These are phyloP conservation scores for Arctia plantaginis DNA, from an alignment of 2,888 invertebrate species.

Conservation along the genomic window DNA sequence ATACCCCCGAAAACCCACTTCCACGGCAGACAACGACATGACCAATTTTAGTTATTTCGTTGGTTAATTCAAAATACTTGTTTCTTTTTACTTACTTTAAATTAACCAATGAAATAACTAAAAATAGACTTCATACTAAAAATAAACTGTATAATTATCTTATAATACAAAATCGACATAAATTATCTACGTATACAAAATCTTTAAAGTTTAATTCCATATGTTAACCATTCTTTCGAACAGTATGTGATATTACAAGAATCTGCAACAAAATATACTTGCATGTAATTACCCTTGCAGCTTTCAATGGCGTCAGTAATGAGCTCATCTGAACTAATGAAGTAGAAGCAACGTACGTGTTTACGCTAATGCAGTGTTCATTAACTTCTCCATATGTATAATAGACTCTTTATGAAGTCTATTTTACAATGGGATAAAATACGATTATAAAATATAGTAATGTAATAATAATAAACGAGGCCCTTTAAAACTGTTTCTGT, in stretches of 20 bases:
- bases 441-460: not conserved
- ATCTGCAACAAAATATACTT: slow-evolving; percentile 46
- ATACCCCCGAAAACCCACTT: too few species aligned
- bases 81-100: too few species aligned
- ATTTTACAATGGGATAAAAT: not conserved
- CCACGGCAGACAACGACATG: too few species aligned
- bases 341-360: slow-evolving; percentile 33
- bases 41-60: too few species aligned
- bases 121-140: too few species aligned
- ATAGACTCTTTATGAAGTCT: not conserved
- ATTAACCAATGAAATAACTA: too few species aligned
- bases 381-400: slow-evolving; percentile 13
- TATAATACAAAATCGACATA: too few species aligned
- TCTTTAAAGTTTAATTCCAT: too few species aligned
- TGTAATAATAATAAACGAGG: not conserved
- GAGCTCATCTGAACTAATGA: slow-evolving; percentile 55
- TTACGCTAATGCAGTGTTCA: slow-evolving; percentile 25
- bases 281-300: slow-evolving; percentile 47
- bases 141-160: too few species aligned
- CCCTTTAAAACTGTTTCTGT: not conserved
- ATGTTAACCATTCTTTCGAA: not conserved
- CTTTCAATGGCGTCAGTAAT: slow-evolving; percentile 53
- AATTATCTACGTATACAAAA: too few species aligned
- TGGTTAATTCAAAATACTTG: too few species aligned
- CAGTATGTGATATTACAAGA: slow-evolving; percentile 27